Evolutionary conservation across 2,888 invertebrate genomes (phyloP), one percentile per base, ranked within the genome.

Genomic region (Drosophila anomelani): DNA sequence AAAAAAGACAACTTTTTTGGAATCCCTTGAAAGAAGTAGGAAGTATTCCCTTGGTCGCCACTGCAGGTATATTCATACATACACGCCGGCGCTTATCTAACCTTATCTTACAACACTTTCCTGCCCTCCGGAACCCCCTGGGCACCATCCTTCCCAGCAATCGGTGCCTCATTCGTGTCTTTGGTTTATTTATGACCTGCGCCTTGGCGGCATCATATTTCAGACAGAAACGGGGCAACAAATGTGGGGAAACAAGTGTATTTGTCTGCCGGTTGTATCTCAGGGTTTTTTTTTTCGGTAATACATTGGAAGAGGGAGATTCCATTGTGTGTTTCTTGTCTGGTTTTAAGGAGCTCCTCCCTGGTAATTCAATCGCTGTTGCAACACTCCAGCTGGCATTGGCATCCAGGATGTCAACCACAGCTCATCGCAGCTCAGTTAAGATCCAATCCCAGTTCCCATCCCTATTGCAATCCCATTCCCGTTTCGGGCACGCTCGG

Each of bases 331-430:
- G n/a, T 39, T 34, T 73, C 59, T 49, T 53, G 62, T 49, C 39
- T 51, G 63, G n/a, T 47, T 26, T 60, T 20, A n/a, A 4, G 55
- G 32, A 34, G 67, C 36, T 64, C 66, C 64, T 44, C 67, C 66
- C 47, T 69, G 85, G 88, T 85, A 89, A 87, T 74, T 75, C 82
- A 81, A 85, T 85, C 78, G 64, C 68, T 58, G 56, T 69, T 74
- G 61, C 87, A 53, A 53, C 51, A 74, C 87, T 87, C 75, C 81
- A 87, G 85, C 82, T 84, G 87, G 81, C 72, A 76, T 68, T 81
- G 89, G 78, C 70, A 78, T 73, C 80, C 85, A 88, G 89, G 84
- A 85, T 88, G 87, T 88, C 87, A 87, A 84, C 84, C 88, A 49
- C 83, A 78, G 86, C 74, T 78, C 36, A 58, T 36, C 26, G 36